Conservation (phyloP, 2,888 invertebrate species). For the Thereva unica region DNA sequence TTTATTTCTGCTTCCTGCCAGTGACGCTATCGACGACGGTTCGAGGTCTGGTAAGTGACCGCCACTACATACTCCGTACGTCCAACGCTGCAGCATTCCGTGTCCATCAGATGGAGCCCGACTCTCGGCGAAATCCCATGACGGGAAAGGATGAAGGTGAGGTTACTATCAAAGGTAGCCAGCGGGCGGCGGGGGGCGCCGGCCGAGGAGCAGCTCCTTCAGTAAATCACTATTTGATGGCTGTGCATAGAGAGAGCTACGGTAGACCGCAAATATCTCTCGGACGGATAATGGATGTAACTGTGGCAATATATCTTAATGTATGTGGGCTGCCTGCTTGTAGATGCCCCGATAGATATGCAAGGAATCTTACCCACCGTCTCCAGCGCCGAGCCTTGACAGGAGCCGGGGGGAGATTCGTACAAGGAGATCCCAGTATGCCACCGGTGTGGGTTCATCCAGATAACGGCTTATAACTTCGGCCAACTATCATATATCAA, state of each 20-base stretch:
- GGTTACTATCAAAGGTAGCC: slow-evolving; percentile 24
- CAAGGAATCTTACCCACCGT: slow-evolving; percentile 4
- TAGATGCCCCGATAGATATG: background rate
- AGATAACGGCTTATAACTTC: slow-evolving; percentile 38
- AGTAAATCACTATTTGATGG: slow-evolving; percentile 42
- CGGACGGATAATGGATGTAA: slow-evolving; percentile 39
- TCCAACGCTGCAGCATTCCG: slow-evolving; percentile 17
- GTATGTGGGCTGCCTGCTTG: slow-evolving; percentile 18
- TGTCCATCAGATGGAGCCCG: slow-evolving; percentile 29
- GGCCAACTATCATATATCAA: slow-evolving; percentile 43
- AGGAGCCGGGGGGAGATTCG: background rate
- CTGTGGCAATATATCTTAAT: slow-evolving; percentile 38
- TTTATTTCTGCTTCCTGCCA: slow-evolving; percentile 31
- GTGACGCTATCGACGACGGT: slow-evolving; percentile 18
- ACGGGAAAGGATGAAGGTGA: slow-evolving; percentile 13
- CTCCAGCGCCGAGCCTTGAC: slow-evolving; percentile 15
- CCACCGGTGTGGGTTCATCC: slow-evolving; percentile 20
- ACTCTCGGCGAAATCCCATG: slow-evolving; percentile 21
- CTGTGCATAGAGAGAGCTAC: slow-evolving; percentile 35
- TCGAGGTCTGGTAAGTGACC: slow-evolving; percentile 20
- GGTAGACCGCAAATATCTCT: slow-evolving; percentile 40
- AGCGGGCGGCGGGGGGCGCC: slow-evolving; percentile 19
- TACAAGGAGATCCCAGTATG: slow-evolving; percentile 18
- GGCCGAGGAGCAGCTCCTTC: slow-evolving; percentile 31
- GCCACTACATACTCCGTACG: slow-evolving; percentile 14